Evolutionary conservation across 2,888 invertebrate species (phyloP), one percentile per base, ranked within the genome.

Genomic region (Nephrotoma guestfalica): DNA sequence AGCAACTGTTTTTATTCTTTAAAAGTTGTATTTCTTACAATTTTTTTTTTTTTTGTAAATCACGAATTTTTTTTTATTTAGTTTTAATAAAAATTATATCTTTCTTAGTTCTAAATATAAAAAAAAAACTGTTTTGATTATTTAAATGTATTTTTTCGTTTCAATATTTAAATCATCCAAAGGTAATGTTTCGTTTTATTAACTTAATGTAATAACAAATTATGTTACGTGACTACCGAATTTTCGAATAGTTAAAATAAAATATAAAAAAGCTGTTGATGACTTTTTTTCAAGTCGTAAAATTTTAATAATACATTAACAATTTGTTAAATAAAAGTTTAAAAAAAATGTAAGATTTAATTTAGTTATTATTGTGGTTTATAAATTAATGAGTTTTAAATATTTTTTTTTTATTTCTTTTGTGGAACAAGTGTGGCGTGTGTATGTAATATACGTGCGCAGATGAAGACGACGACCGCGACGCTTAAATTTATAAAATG

Each of bases 1-100:
- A 85, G 85, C 85, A 85, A 85, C 85, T 85, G 85, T 85, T 85
- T 85, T 84, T 84, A 41, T 84, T 41, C 42, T 41, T 84, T 84
- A 84, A 84, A 84, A 71, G 71, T 71, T 71, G 71, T 71, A 71
- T 71, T 30, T 71, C 30, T 71, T 30, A 30, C 30, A 71, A 30
- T 30, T 71, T 71, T 30, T 30, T 71, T 18, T 71, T 30, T 71
- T 71, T 71, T 71, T 71, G 7, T 51, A 51, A 30, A 71, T 71
- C 71, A 71, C 71, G 71, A 71, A 71, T 11, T 71, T 71, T 57
- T 51, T 71, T 71, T 71, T 71, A 71, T 71, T 71, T 71, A 71
- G 71, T 71, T 71, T 71, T 71, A 71, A 71, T 71, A 71, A 71
- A 71, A 71, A 71, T 71, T 71, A 71, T 71, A 71, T 71, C 71